Base-by-base conservation (phyloP, 2,797 vertebrate species). In the Sarcoramphus papa region DNA sequence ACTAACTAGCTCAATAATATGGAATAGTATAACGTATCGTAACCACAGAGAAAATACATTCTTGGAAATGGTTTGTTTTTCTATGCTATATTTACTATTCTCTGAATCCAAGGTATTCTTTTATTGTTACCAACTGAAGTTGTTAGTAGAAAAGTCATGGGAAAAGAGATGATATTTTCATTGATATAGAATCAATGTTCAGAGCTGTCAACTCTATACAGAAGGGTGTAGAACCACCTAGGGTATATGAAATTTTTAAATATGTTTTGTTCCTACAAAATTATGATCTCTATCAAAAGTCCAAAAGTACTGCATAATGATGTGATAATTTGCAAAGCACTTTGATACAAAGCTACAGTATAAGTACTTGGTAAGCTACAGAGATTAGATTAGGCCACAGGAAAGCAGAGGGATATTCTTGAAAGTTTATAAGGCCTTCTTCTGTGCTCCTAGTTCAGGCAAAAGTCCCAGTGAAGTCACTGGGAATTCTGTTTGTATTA, bases 31-130 rank as follows among this genome's bases (percentile, higher is more conserved):
- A 83, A 74, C 1, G 3, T 72, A 67, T 56, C 80, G 70, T 83
- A 85, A 91, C 75, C 85, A 68, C 24, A 75, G 47, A 90, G 72
- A 84, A 97, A 97, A 97, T 54, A 72, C 54, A 74, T 92, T 95
- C 83, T 97, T 97, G 95, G 90, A 97, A 98, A 84, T 81, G 23
- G 75, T 96, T 97, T 97, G 68, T 25, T 95, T 97, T 94, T 84
- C 73, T 90, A 83, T 95, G 93, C 53, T 84, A 85, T 90, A 93
- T 94, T 97, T 94, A 91, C 86, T 96, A 14, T 94, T 92, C 78
- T 77, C 33, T 85, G 59, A 97, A 92, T 75, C 75, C 72, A 80
- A 96, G 65, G 94, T 88, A 75, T 23, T 30, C 4, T 84, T 81
- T 91, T 97, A 80, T 78, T 91, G 74, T 96, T 95, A 95, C 57